Base-by-base conservation (phyloP, 1,140 invertebrate species). In the Holcopasites calliopsidis region DNA sequence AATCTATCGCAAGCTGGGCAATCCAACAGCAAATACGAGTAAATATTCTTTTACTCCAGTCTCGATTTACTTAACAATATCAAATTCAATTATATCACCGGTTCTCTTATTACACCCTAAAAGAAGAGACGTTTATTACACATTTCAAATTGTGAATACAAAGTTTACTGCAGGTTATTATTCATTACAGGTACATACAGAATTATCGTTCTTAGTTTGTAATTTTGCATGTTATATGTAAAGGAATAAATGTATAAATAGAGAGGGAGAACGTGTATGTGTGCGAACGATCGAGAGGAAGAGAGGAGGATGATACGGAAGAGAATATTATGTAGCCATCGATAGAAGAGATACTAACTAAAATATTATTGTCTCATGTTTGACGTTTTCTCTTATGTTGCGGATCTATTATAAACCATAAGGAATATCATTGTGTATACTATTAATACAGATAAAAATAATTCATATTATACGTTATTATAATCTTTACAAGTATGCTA, bases 381-480 rank as follows among this genome's bases (percentile, higher is more conserved):
- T 85, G 76, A 68, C 44, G 62, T 77, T 77, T 83, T 83, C 77
- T 64, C 28, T 78, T 82, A 75, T 73, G 75, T 83, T 85, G 52
- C 60, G 66, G 57, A 75, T 50, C 52, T 65, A 79, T 52, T 78
- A 79, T 49, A 57, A 60, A 31, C 33, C 13, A 71, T 58, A 64
- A 79, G 38, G 68, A 72, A 65, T 60, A 83, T 83, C 74, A 86
- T 83, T 88, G 80, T 87, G 83, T 88, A 88, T 86, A 88, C 77
- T 85, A 88, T 82, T 84, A 82, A 77, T 83, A 73, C 71, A 85
- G 61, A 69, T 82, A 86, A 86, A 79, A 66, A 40, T 72, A 74
- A 83, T 74, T 72, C 76, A 84, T 85, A 87, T 84, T 83, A 85
- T 61, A 85, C 73, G 79, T 85, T 84, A 87, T 82, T 86, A 86